Evolutionary conservation across 2,113 vertebrate genomes (phyloP).

Genomic region (Oncorhynchus keta): DNA sequence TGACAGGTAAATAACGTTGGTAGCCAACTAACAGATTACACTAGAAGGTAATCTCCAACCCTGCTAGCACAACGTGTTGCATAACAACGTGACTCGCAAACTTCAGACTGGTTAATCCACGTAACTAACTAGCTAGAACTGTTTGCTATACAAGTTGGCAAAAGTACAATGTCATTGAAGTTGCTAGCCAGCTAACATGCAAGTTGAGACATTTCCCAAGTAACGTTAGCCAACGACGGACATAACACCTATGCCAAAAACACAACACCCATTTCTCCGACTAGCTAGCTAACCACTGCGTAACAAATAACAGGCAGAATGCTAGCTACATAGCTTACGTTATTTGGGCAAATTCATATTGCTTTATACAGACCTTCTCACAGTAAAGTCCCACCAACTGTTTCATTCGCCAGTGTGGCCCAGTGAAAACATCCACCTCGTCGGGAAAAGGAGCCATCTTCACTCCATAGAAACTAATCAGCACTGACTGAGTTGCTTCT

Average conservation of each 20-base stretch:
- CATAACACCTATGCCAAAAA: neutral
- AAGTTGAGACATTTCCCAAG: too few species aligned
- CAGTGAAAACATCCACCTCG: slow-evolving; percentile 97
- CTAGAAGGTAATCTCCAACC: too few species aligned
- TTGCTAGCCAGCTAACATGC: too few species aligned
- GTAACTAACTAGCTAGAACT: too few species aligned
- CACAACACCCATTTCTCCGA: neutral
- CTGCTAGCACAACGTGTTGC: neutral
- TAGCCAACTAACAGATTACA: too few species aligned
- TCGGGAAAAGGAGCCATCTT: slow-evolving; percentile 96
- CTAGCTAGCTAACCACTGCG: neutral
- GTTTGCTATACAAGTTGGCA: too few species aligned
- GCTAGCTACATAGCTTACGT: slow-evolving; percentile 13
- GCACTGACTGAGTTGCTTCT: too few species aligned
- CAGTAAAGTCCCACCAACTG: slow-evolving; percentile 92
- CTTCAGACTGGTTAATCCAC: neutral
- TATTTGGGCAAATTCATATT: neutral
- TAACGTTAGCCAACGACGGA: too few species aligned
- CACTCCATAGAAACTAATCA: slow-evolving; percentile 26
- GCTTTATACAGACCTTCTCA: slow-evolving; percentile 80
- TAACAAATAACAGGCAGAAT: neutral
- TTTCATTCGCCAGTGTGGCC: slow-evolving; percentile 98
- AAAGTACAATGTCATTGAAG: too few species aligned
- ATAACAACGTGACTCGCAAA: neutral
- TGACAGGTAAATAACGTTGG: too few species aligned